Evolutionary conservation across 2,113 vertebrate species (phyloP), one percentile per base, ranked within the genome.

Genomic region (Heteronetta atricapilla): DNA sequence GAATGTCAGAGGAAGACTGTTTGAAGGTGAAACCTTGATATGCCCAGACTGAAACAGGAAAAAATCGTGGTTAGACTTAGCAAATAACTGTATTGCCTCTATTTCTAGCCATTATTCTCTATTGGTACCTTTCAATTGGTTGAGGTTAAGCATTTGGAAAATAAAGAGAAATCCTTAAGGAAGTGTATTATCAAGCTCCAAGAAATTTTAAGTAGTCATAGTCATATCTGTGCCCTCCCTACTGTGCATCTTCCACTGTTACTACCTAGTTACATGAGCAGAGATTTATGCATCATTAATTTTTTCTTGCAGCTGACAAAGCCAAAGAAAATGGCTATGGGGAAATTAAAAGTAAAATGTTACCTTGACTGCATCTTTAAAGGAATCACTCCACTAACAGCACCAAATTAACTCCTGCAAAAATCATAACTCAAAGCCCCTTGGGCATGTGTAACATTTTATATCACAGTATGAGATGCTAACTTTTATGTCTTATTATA

Each of bases 331-430:
- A 83, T 0, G 1, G 64, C n/a, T 78, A 58, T 4, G 44, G 38
- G 55, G 56, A 94, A 93, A 91, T 93, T 31, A 93, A 90, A 95
- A 36, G n/a, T 68, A 86, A 94, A 93, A 84, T 79, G 34, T 86
- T 97, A 95, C 83, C 82, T 95, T 72, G 88, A 72, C 89, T 78
- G 38, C 60, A 62, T 75, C 52, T 93, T 86, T 94, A 75, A 84
- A 93, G 88, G 60, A 86, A 93, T 88, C 77, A 86, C 48, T 93
- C 48, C 34, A 64, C 93, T 84, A 94, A 90, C 56, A 68, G 58
- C 69, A 78, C 69, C 56, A 88, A 92, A 96, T 95, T 86, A 92
- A 88, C 69, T 94, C 58, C 69, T 58, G 69, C 56, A 95, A 69
- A 95, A 92, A 90, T 68, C 58, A 44, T 93, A 96, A 92, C 64